Evolutionary conservation across 2,797 vertebrate species (phyloP).

Genomic region (Urocyon cinereoargenteus): DNA sequence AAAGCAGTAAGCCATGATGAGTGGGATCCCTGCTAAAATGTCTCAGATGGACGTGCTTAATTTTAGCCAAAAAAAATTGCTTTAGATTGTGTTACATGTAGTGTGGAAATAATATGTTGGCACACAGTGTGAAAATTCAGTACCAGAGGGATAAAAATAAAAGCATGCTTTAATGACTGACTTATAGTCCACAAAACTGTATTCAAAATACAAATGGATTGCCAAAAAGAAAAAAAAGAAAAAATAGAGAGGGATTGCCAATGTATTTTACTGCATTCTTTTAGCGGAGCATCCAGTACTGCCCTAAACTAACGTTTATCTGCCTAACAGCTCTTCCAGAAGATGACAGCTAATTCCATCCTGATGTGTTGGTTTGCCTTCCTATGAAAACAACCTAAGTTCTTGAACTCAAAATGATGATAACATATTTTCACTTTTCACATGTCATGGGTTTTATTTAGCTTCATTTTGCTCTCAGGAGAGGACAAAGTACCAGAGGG

Average conservation of each 20-base stretch:
- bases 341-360: conserved; percentile 37
- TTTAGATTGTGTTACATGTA: not conserved
- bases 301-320: not conserved
- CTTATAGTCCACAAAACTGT: not conserved
- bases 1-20: not conserved
- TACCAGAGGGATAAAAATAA: not conserved
- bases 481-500: conserved; percentile 36
- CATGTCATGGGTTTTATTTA: conserved; percentile 63
- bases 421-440: conserved; percentile 61
- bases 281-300: not conserved
- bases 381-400: conserved; percentile 43
- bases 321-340: not conserved
- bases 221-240: not conserved
- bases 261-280: not conserved
- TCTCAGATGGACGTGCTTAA: not conserved
- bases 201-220: not conserved
- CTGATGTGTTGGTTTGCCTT: conserved; percentile 8
- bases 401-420: conserved; percentile 66
- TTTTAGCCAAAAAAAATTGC: not conserved
- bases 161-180: not conserved
- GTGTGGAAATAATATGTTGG: not conserved
- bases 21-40: not conserved
- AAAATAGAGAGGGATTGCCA: not conserved
- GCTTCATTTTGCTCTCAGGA: conserved; percentile 54
- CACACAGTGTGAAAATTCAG: not conserved